Base-by-base conservation (phyloP, 1,140 invertebrate species). In the Sminthurinus signatus region DNA sequence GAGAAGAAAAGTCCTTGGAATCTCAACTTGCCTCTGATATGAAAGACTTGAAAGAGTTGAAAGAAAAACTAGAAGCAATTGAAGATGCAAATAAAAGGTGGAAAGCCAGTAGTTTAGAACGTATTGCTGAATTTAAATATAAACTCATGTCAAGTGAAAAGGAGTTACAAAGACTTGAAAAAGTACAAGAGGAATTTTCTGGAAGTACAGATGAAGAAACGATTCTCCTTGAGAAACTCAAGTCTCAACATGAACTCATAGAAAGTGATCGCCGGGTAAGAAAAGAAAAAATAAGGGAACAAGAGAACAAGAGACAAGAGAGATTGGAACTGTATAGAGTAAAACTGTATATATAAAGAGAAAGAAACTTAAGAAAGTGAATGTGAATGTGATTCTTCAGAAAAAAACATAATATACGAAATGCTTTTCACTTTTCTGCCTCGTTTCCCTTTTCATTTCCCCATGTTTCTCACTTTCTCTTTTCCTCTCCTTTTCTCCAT, bases 1-100 rank as follows among this genome's bases (percentile, higher is more conserved):
- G 88, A 0, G 90, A 93, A 76, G 84, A 86, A 65, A 83, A 87
- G 70, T 86, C 85, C 0, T 86, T 91, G 73, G 83, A 85, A 68
- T 80, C 85, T 14, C 85, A 88, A 65, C 75, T 91, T 5, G 76
- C 78, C 21, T 74, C 78, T 42, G 87, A 90, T 43, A 85, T 91
- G 74, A 80, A 85, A 28, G 83, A 87, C 70, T 80, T 85, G 46
- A 80, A 82, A 48, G 83, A 83, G 60, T 72, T 85, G n/a, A 85
- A 86, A 60, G 77, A 85, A 43, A 77, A 82, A 52, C 48, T 70
- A 19, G 19, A 19, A 32, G 61, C 69, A 55, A 62, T 67, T 54
- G 67, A 72, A 51, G 67, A 66, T 27, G 54, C 59, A 36, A 55
- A 58, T 44, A 44, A 55, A 14, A 56, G 46, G 25, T 72, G 70